These are phyloP conservation scores for Zaprionus taronus DNA, from an alignment of 1,140 invertebrate species.

Conservation along the genomic window DNA sequence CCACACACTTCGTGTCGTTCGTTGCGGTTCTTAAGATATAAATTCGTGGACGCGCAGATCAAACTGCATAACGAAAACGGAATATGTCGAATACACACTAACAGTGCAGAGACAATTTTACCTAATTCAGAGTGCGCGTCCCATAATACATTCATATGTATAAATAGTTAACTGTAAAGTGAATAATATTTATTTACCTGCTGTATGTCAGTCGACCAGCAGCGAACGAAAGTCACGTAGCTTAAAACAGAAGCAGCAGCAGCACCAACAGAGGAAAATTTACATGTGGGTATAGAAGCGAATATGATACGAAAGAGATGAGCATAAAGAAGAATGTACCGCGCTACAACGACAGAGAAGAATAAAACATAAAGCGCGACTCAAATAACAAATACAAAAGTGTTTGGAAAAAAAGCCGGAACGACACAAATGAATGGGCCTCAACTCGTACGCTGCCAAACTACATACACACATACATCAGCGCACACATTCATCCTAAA, in stretches of 20 bases:
- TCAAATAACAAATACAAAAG: slow-evolving; percentile 47
- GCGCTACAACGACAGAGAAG: slow-evolving; percentile 30
- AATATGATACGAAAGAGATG: slow-evolving; percentile 43
- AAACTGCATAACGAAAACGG: slow-evolving; percentile 41
- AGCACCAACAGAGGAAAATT: slow-evolving; percentile 35
- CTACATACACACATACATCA: slow-evolving; percentile 52
- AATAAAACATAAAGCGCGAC: slow-evolving; percentile 42
- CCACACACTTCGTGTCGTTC: slow-evolving; percentile 50
- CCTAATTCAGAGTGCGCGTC: slow-evolving; percentile 28
- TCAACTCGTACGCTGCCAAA: slow-evolving; percentile 58
- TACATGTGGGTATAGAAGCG: slow-evolving; percentile 52
- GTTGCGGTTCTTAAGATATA: slow-evolving; percentile 46
- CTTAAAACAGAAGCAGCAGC: slow-evolving; percentile 52
- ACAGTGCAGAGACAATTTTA: slow-evolving; percentile 37
- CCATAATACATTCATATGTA: slow-evolving; percentile 1
- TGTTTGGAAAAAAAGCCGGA: slow-evolving; percentile 43
- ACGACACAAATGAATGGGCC: slow-evolving; percentile 66
- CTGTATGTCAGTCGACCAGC: slow-evolving; percentile 49
- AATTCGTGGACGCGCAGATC: slow-evolving; percentile 64
- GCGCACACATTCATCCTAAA: slow-evolving; percentile 39
- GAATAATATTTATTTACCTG: slow-evolving; percentile 46
- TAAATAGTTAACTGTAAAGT: slow-evolving; percentile 39
- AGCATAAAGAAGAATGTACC: slow-evolving; percentile 26
- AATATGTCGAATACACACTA: slow-evolving; percentile 59
- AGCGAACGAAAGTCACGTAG: slow-evolving; percentile 61